Evolutionary conservation across 2,888 invertebrate genomes (phyloP).

Genomic region (Seira ritae): DNA sequence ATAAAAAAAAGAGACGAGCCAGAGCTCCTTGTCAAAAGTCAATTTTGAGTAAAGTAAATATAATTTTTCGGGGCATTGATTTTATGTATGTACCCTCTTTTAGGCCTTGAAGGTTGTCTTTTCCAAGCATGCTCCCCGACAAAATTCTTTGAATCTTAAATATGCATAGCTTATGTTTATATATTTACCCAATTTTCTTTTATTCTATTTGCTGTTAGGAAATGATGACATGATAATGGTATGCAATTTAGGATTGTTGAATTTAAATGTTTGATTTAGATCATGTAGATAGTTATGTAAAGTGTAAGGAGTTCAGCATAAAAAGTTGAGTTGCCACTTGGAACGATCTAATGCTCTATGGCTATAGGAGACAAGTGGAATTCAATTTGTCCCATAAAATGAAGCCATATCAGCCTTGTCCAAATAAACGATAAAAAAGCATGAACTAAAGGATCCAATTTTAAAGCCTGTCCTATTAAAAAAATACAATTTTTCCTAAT

Average conservation of each 20-base stretch:
- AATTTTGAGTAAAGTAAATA: no score
- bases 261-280: neutral
- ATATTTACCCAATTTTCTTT: no score
- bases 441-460: slow-evolving; percentile 68
- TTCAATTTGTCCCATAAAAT: slow-evolving; percentile 73
- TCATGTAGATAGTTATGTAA: no score
- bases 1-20: neutral
- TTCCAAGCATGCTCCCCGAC: no score
- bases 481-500: neutral
- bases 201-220: no score
- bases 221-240: neutral
- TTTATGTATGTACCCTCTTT: no score
- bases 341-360: no score
- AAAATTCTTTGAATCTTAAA: no score
- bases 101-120: no score
- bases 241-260: neutral
- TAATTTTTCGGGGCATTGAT: no score
- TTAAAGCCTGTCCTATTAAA: slow-evolving; percentile 56
- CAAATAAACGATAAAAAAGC: slow-evolving; percentile 58
- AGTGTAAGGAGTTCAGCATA: neutral
- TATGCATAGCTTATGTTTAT: no score
- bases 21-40: neutral
- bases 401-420: slow-evolving; percentile 73
- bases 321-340: slow-evolving; percentile 5
- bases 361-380: slow-evolving; percentile 39